These are phyloP conservation scores for Lytechinus variegatus DNA, from an alignment of 35 echinoderm and acorn worm genomes.

Conservation along the genomic window DNA sequence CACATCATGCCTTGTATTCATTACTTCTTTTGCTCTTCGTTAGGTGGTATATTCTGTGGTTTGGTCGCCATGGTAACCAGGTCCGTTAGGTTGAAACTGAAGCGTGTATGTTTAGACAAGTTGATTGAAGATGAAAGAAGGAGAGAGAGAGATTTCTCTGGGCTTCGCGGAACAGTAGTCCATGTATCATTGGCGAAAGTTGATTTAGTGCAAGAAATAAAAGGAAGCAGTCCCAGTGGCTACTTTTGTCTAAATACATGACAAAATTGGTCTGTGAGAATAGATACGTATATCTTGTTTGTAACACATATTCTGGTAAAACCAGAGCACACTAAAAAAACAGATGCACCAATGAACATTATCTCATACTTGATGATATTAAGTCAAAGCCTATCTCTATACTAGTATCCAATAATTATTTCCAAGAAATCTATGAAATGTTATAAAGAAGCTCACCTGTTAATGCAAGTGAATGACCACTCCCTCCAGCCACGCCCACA, in stretches of 20 bases:
- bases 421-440: not conserved
- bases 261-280: not conserved
- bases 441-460: slow-evolving; percentile 64
- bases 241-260: not conserved
- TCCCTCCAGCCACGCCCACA: slow-evolving; percentile 72
- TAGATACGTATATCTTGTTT: not conserved
- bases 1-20: not conserved
- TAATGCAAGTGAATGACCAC: slow-evolving; percentile 83
- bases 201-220: not conserved
- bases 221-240: not conserved
- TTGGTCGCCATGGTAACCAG: not conserved
- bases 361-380: too few relatives aligned
- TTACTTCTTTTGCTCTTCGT: not conserved
- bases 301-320: not conserved
- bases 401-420: not conserved
- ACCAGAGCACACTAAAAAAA: not conserved
- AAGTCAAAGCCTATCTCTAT: too few relatives aligned
- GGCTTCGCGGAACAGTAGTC: not conserved
- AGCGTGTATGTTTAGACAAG: not conserved
- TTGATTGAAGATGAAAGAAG: slow-evolving; percentile 12
- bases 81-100: not conserved
- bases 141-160: not conserved
- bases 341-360: too few relatives aligned
- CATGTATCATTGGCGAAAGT: not conserved
- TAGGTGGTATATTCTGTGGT: not conserved